Percentiles rank a stretch among this genome's conserved stretches.
These are phyloP conservation scores for Pediacus dermestoides DNA, from an alignment of 2,888 invertebrate species.

Conservation along the genomic window DNA sequence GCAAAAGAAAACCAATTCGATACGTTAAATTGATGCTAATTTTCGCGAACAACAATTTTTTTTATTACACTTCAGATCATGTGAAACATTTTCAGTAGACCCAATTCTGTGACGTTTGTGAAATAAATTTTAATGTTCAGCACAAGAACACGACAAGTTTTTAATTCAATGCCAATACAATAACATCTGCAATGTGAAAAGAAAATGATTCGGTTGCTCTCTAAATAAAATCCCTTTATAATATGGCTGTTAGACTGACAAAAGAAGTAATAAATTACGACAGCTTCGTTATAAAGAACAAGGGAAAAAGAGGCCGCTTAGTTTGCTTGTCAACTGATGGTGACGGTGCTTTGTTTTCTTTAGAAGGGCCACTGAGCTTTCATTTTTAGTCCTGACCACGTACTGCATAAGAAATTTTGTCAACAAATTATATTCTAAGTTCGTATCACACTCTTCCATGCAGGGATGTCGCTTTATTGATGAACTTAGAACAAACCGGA, in stretches of 20 bases:
- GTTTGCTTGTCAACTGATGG: conserved; percentile 17
- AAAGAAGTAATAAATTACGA: conserved; percentile 18
- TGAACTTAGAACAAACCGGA: no score
- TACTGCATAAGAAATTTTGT: conserved; percentile 47
- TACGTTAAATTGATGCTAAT: no score
- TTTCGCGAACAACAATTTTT: no score
- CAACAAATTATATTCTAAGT: conserved; percentile 43
- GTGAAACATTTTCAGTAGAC: no score
- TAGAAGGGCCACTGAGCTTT: conserved; percentile 39
- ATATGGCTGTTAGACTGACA: conserved; percentile 6
- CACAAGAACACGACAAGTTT: conserved; percentile 3
- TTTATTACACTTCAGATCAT: no score
- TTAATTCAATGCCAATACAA: conserved; percentile 2
- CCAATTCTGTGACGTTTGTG: no score
- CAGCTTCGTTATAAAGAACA: conserved; percentile 11
- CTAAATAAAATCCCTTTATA: conserved; percentile 4
- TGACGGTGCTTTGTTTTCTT: conserved; percentile 34
- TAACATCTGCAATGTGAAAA: neutral
- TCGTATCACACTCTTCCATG: conserved; percentile 29
- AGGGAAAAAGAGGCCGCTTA: conserved; percentile 17
- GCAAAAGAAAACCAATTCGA: no score
- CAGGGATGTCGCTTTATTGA: no score
- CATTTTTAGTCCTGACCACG: conserved; percentile 41
- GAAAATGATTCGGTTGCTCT: conserved; percentile 2
- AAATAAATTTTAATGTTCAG: no score